phyloP scores from a whole-genome alignment of 92 coral and sea anemone species.

The Epizoanthus stellaris region DNA sequence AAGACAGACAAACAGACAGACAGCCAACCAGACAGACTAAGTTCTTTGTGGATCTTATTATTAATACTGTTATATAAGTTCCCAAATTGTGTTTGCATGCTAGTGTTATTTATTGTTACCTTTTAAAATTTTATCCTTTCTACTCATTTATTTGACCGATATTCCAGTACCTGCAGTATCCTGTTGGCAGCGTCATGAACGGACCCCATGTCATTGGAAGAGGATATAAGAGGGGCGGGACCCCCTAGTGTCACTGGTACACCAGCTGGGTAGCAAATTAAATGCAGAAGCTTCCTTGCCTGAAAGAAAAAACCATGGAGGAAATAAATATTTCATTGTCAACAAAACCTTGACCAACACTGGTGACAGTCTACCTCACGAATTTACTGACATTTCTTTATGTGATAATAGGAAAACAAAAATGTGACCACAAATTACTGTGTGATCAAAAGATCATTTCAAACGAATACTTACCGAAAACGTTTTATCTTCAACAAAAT shows the following conservation, averaged over 20 bases:
- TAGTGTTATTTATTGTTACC: neutral
- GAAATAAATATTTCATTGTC: too few relatives aligned
- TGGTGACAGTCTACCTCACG: neutral
- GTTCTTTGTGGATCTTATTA: too few relatives aligned
- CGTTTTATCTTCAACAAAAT: too few relatives aligned
- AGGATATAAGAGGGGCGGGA: conserved; percentile 65
- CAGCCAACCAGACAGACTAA: too few relatives aligned
- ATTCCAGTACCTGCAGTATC: conserved; percentile 80
- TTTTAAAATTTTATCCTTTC: neutral
- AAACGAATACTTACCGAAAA: neutral
- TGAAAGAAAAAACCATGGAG: conserved; percentile 25
- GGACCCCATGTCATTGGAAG: conserved; percentile 86
- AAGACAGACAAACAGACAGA: too few relatives aligned
- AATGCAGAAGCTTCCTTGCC: conserved; percentile 92
- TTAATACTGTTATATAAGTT: too few relatives aligned
- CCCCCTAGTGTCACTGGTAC: conserved; percentile 88
- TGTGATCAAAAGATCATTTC: neutral
- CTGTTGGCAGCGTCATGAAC: conserved; percentile 93
- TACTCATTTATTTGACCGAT: neutral
- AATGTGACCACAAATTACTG: neutral
- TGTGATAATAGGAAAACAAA: neutral
- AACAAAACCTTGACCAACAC: neutral
- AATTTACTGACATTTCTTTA: neutral
- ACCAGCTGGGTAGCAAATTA: conserved; percentile 95
- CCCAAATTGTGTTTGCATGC: too few relatives aligned